Evolutionary conservation across 2,888 invertebrate genomes (phyloP).

Genomic region (Platycheirus rosarum): DNA sequence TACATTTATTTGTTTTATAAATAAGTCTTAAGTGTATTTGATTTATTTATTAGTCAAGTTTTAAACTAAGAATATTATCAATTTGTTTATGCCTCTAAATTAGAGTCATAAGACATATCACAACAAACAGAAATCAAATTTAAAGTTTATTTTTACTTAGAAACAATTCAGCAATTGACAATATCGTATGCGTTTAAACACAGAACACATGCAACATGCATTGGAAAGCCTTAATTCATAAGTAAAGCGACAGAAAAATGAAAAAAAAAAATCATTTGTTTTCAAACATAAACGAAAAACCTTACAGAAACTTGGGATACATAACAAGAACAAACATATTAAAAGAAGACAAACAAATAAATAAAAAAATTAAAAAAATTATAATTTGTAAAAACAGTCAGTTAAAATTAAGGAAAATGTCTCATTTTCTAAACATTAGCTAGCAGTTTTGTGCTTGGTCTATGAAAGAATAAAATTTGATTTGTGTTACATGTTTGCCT

Average conservation of each 20-base stretch:
- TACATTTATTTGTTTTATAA: no score
- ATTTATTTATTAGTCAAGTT: no score
- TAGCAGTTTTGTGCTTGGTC: conserved; percentile 47
- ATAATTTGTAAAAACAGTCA: conserved; percentile 3
- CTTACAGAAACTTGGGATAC: conserved; percentile 36
- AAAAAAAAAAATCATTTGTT: conserved; percentile 30
- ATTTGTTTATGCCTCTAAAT: no score
- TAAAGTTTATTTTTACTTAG: neutral
- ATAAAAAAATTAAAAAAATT: conserved; percentile 1
- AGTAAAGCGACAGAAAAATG: conserved; percentile 27
- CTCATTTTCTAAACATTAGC: conserved; percentile 24
- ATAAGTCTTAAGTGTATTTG: no score
- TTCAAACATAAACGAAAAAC: conserved; percentile 1
- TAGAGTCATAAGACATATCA: no score
- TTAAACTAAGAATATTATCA: no score
- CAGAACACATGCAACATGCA: conserved; percentile 56
- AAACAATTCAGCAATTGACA: conserved; percentile 49
- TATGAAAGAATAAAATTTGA: conserved; percentile 29
- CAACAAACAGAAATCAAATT: no score
- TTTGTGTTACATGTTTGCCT: conserved; percentile 53
- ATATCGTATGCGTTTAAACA: conserved; percentile 13
- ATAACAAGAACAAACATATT: conserved; percentile 6
- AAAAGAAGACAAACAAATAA: conserved; percentile 5
- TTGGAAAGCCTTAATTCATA: neutral
- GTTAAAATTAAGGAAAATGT: conserved; percentile 28